Base-by-base conservation (phyloP, 2,113 vertebrate genomes). In the Nerophis lumbriciformis region DNA sequence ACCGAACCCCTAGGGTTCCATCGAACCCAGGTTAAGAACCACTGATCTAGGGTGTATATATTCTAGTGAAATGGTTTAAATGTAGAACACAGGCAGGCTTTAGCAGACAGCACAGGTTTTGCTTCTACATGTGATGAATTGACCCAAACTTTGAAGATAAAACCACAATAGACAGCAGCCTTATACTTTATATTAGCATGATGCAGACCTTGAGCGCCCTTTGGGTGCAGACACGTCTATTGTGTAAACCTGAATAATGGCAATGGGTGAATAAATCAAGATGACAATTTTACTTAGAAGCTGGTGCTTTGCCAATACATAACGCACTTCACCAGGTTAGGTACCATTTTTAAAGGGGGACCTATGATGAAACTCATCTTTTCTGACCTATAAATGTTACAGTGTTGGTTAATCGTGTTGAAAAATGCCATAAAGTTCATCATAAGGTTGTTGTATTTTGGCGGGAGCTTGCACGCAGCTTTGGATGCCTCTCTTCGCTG, bases 231-330 rank as follows among this genome's bases (percentile, higher is more conserved):
- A 36, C 21, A 12, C 7, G 10, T 50, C 47, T 10, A 49, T 54
- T 12, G 21, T 49, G 50, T 28, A 53, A 53, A 64, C 10, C 55
- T 19, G n/a, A 10, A 13, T 42, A 13, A 38, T 38, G 63, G 48
- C 38, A 54, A 51, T 15, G 21, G 35, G 15, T 53, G 49, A 60
- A 38, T 51, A 12, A 67, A 62, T 42, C 38, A 45, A 6, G 57
- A 53, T 60, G 51, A 44, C 14, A 10, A 14, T 19, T 47, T 61
- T 49, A 51, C 48, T 51, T n/a, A 38, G 48, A 15, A 21, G 53
- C 28, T 67, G 63, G 37, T 53, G 52, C 21, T 53, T 42, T 57
- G 69, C 53, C 51, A 66, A 45, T 45, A 45, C 42, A 45, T 11
- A 1, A 45, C 4, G 42, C 12, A 11, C 10, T 45, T 45, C 12